These are phyloP conservation scores for Spodoptera frugiperda DNA, from an alignment of 1,140 invertebrate species.

Conservation along the genomic window DNA sequence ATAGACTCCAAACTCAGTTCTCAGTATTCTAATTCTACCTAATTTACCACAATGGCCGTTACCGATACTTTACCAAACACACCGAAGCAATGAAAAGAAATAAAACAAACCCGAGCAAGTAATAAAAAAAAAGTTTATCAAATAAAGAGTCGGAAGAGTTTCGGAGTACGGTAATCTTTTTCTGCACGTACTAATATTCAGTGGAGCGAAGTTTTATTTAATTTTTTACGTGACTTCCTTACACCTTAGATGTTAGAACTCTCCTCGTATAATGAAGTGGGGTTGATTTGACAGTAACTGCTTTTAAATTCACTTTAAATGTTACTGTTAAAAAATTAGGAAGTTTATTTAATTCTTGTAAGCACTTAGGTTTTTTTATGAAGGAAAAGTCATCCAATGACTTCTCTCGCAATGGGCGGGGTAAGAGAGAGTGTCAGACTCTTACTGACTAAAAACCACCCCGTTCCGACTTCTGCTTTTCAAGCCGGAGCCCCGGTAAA, in stretches of 20 bases:
- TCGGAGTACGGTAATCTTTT: constrained; percentile 18
- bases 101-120: constrained; percentile 16
- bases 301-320: constrained; percentile 1
- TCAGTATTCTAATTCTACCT: too few relatives aligned
- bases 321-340: not conserved
- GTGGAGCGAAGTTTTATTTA: constrained; percentile 42
- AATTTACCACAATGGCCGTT: too few relatives aligned
- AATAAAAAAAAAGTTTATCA: constrained; percentile 21
- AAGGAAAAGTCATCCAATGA: too few relatives aligned
- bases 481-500: too few relatives aligned
- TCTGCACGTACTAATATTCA: constrained; percentile 46
- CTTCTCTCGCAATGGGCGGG: too few relatives aligned
- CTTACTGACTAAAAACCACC: too few relatives aligned
- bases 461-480: too few relatives aligned
- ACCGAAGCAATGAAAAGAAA: not conserved
- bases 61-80: not conserved
- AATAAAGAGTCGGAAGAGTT: constrained; percentile 19
- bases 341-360: too few relatives aligned
- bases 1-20: too few relatives aligned
- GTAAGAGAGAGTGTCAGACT: too few relatives aligned
- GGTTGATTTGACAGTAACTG: constrained; percentile 8
- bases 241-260: constrained; percentile 5
- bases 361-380: too few relatives aligned
- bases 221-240: constrained; percentile 41
- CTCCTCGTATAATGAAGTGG: constrained; percentile 3